Evolutionary conservation across 2,113 vertebrate genomes (phyloP).

Genomic region (Clupea harengus): DNA sequence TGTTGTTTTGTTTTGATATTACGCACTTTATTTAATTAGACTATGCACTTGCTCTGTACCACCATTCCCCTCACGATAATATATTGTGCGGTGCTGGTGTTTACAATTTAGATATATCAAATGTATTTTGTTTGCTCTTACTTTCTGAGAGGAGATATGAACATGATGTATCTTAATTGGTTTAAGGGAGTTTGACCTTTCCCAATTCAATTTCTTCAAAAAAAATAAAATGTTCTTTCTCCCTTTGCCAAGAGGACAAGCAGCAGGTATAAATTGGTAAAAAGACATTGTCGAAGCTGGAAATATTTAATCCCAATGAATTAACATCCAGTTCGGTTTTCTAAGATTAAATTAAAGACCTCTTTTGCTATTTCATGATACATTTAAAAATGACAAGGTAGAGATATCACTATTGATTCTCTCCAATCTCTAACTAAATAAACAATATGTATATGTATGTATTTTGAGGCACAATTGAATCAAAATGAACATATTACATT

Average conservation of each 20-base stretch:
- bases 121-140: conserved; percentile 21
- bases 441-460: conserved; percentile 99
- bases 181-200: conserved; percentile 87
- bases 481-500: conserved; percentile 96
- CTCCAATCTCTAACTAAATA: conserved; percentile 94
- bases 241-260: conserved; percentile 72
- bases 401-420: conserved; percentile 98
- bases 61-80: not conserved
- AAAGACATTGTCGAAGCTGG: conserved; percentile 81
- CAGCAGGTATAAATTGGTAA: conserved; percentile 67
- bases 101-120: conserved; percentile 1
- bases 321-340: conserved; percentile 92
- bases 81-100: not conserved
- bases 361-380: conserved; percentile 93
- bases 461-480: conserved; percentile 95
- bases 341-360: conserved; percentile 90
- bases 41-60: not conserved
- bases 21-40: not conserved
- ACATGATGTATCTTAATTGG: conserved; percentile 73
- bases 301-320: conserved; percentile 91
- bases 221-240: conserved; percentile 89
- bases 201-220: conserved; percentile 85
- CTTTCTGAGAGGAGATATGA: conserved; percentile 36
- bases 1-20: conserved; percentile 7
- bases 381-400: conserved; percentile 97